These are phyloP conservation scores for Malacoraja senta DNA, from an alignment of 2,797 vertebrate genomes.

Conservation along the genomic window DNA sequence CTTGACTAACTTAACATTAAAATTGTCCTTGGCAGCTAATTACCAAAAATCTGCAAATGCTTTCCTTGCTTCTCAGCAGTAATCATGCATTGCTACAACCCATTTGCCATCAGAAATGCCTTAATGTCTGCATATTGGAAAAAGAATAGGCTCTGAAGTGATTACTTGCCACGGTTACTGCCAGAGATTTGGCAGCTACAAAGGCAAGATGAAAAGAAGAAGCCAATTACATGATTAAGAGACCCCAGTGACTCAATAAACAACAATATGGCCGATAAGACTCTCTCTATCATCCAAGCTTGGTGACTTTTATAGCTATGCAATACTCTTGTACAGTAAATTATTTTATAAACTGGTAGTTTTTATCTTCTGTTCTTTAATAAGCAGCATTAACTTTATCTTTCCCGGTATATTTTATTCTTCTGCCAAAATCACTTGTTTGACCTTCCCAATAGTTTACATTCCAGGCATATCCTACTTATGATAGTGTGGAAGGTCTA, in stretches of 20 bases:
- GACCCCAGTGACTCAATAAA: not conserved
- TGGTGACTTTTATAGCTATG: not conserved
- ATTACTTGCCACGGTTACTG: not conserved
- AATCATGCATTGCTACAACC: not conserved
- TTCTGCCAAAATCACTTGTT: not conserved
- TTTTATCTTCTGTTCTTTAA: not conserved
- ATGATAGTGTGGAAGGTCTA: not conserved
- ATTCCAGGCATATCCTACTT: not conserved
- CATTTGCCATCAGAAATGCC: not conserved
- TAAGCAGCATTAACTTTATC: not conserved
- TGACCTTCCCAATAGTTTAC: not conserved
- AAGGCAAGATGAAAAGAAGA: not conserved
- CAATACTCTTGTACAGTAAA: not conserved
- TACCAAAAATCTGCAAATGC: not conserved
- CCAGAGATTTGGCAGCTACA: not conserved
- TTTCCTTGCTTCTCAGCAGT: not conserved
- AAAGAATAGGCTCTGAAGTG: not conserved
- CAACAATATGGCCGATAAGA: not conserved
- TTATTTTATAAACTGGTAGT: not conserved
- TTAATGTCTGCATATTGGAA: conserved; percentile 2
- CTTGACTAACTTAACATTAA: not conserved
- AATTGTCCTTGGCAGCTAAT: not conserved
- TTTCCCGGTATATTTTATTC: not conserved
- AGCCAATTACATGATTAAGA: conserved; percentile 1
- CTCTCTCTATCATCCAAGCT: not conserved